Evolutionary conservation across 1,140 invertebrate species (phyloP).

Genomic region (Tachypleus tridentatus): DNA sequence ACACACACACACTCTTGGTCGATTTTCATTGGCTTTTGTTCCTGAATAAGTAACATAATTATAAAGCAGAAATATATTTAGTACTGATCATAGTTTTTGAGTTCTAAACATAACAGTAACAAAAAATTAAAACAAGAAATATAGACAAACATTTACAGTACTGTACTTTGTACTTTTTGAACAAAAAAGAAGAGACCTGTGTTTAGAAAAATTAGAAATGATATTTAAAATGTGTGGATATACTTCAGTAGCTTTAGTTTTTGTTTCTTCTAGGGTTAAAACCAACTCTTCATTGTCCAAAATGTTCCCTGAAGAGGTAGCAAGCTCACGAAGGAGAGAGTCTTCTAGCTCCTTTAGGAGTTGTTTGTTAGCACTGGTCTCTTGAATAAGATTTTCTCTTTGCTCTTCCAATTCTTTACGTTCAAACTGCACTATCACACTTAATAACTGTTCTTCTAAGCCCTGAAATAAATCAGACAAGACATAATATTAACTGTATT

Average conservation of each 20-base stretch:
- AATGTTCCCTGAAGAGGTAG: conserved; percentile 60
- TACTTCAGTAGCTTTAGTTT: conserved; percentile 75
- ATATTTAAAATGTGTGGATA: conserved; percentile 35
- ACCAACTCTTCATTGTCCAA: conserved; percentile 75
- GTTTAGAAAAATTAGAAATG: too few species aligned
- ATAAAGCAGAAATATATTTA: too few species aligned
- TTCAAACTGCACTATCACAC: conserved; percentile 64
- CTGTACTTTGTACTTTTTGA: too few species aligned
- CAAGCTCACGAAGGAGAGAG: conserved; percentile 61
- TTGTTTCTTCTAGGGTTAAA: conserved; percentile 79
- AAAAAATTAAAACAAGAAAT: too few species aligned
- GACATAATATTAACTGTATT: too few species aligned
- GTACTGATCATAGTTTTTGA: too few species aligned
- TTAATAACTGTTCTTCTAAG: conserved; percentile 74
- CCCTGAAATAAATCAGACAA: conserved; percentile 38
- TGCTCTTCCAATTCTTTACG: conserved; percentile 64
- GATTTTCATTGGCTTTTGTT: too few species aligned
- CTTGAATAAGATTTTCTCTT: conserved; percentile 68
- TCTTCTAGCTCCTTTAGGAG: conserved; percentile 62
- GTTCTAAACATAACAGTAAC: too few species aligned
- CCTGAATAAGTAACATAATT: too few species aligned
- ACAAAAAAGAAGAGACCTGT: too few species aligned
- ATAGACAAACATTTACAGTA: too few species aligned
- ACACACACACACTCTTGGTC: too few species aligned
- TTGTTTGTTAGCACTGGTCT: conserved; percentile 72